phyloP scores from a whole-genome alignment of 2,797 vertebrate species.

The Eidolon dupreanum region DNA sequence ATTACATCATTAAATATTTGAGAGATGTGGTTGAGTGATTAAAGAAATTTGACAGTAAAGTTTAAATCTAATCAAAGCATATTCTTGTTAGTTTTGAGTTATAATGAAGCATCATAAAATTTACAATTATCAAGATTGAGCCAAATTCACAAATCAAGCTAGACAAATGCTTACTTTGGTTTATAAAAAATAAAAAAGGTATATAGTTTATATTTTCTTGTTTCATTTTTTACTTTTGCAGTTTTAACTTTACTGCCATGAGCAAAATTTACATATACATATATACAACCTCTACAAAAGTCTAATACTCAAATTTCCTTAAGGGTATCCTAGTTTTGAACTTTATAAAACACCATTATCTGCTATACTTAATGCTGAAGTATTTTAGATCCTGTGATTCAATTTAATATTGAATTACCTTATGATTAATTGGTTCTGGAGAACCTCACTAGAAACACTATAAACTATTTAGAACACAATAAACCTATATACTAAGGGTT shows the following conservation, averaged over 20 bases:
- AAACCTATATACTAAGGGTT: background rate
- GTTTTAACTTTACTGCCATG: background rate
- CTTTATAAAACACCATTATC: background rate
- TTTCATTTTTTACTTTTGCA: background rate
- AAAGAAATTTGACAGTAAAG: background rate
- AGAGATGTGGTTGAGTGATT: background rate
- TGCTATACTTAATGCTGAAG: background rate
- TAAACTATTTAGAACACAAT: background rate
- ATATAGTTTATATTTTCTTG: background rate
- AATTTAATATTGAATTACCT: background rate
- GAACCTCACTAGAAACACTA: background rate
- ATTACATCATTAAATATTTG: slow-evolving; percentile 1
- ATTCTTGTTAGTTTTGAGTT: background rate
- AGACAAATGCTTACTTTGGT: background rate
- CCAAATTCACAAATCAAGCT: background rate
- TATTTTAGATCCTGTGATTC: background rate
- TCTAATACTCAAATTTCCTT: background rate
- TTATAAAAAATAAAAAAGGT: background rate
- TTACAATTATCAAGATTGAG: background rate
- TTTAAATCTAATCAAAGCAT: background rate
- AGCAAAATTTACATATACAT: background rate
- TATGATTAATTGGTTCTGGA: background rate
- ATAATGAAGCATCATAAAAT: background rate
- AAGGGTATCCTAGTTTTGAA: background rate
- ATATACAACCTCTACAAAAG: background rate